Evolutionary conservation across 1,140 invertebrate species (phyloP).

Genomic region (Cryptotermes secundus): DNA sequence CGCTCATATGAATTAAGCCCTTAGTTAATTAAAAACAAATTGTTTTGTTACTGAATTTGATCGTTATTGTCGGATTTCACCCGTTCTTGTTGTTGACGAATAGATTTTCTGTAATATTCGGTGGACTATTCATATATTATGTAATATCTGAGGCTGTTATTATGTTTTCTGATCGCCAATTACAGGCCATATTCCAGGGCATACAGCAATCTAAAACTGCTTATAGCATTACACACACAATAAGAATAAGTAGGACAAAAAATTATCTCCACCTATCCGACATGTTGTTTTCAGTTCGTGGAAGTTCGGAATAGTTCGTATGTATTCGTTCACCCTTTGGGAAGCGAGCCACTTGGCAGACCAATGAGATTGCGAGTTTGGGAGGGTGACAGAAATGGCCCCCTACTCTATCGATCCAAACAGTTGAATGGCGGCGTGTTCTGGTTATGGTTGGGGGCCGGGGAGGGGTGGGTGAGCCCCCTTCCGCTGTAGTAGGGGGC

Average conservation of each 20-base stretch:
- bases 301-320: background rate
- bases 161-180: background rate
- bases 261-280: background rate
- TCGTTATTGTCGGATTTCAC: background rate
- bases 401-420: constrained; percentile 11
- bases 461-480: background rate
- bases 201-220: constrained; percentile 11
- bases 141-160: background rate
- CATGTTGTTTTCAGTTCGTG: constrained; percentile 7
- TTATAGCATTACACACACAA: background rate
- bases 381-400: constrained; percentile 3
- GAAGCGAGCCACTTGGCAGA: background rate
- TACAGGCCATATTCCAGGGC: background rate
- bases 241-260: background rate
- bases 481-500: background rate
- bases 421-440: background rate
- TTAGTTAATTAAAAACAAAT: background rate
- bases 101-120: background rate
- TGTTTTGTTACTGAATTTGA: background rate
- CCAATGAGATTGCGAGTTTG: background rate
- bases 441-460: background rate
- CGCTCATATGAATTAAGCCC: background rate
- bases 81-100: background rate
- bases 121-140: background rate
- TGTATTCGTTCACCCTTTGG: background rate